These are phyloP conservation scores for Venturia canescens DNA, from an alignment of 1,140 invertebrate species.

Conservation along the genomic window DNA sequence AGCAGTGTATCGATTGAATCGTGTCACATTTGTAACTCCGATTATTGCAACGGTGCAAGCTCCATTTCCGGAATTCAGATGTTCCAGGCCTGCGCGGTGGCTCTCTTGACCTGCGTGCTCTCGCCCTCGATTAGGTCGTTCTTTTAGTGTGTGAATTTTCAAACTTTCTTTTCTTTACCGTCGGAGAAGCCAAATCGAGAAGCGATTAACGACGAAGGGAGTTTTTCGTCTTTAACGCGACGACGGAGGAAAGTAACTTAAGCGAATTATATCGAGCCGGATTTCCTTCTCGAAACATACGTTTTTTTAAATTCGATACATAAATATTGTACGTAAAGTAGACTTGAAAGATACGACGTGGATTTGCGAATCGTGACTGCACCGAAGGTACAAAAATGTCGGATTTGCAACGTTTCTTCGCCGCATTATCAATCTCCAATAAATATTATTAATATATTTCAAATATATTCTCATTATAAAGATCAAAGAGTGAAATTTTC, in stretches of 20 bases:
- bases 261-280: neutral
- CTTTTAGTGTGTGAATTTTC: slow-evolving; percentile 18
- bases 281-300: neutral
- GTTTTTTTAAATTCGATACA: neutral
- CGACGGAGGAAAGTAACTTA: slow-evolving; percentile 17
- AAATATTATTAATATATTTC: neutral
- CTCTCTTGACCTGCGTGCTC: slow-evolving; percentile 49
- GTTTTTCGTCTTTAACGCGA: neutral
- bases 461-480: slow-evolving; percentile 4
- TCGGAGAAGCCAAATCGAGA: slow-evolving; percentile 8
- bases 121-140: slow-evolving; percentile 35
- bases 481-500: neutral
- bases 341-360: neutral
- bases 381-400: slow-evolving; percentile 48
- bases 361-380: slow-evolving; percentile 33
- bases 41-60: slow-evolving; percentile 78
- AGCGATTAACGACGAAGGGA: no score
- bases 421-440: neutral
- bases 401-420: neutral
- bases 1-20: slow-evolving; percentile 78
- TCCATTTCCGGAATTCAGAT: slow-evolving; percentile 62
- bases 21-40: slow-evolving; percentile 76
- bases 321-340: slow-evolving; percentile 4
- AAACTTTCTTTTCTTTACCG: no score
- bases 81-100: slow-evolving; percentile 49